Percentiles rank a stretch among this genome's conserved stretches.
These are phyloP conservation scores for Dynastes maya DNA, from an alignment of 2,888 invertebrate genomes.

Conservation along the genomic window DNA sequence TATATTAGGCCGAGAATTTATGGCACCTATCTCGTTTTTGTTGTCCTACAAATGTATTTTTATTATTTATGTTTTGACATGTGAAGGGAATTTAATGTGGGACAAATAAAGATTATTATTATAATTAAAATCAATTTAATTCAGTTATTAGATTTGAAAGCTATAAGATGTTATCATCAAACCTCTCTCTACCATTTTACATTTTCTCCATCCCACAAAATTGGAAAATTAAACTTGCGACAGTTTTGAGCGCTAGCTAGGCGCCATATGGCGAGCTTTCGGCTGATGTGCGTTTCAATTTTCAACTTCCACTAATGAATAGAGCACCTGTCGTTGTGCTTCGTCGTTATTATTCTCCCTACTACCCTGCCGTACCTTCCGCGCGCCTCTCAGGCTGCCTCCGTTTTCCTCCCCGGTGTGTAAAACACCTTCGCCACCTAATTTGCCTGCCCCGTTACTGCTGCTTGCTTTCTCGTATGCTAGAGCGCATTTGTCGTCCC, in stretches of 20 bases:
- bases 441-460: background rate
- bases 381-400: background rate
- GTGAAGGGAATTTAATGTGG: too few relatives aligned
- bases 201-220: background rate
- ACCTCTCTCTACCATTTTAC: too few relatives aligned
- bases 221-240: slow-evolving; percentile 32
- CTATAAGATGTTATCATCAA: too few relatives aligned
- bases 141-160: too few relatives aligned
- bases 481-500: too few relatives aligned
- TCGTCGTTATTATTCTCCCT: slow-evolving; percentile 30
- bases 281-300: slow-evolving; percentile 32
- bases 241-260: slow-evolving; percentile 1
- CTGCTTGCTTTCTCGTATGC: slow-evolving; percentile 5
- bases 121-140: background rate
- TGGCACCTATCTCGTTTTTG: too few relatives aligned
- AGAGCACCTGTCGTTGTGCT: slow-evolving; percentile 37
- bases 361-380: background rate
- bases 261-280: slow-evolving; percentile 34
- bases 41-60: too few relatives aligned
- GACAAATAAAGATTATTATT: background rate
- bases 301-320: slow-evolving; percentile 45
- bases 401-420: background rate
- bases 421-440: slow-evolving; percentile 1
- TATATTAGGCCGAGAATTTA: too few relatives aligned
- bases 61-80: too few relatives aligned